Conservation (phyloP, 2,113 vertebrate species). For the Embiotoca jacksoni region DNA sequence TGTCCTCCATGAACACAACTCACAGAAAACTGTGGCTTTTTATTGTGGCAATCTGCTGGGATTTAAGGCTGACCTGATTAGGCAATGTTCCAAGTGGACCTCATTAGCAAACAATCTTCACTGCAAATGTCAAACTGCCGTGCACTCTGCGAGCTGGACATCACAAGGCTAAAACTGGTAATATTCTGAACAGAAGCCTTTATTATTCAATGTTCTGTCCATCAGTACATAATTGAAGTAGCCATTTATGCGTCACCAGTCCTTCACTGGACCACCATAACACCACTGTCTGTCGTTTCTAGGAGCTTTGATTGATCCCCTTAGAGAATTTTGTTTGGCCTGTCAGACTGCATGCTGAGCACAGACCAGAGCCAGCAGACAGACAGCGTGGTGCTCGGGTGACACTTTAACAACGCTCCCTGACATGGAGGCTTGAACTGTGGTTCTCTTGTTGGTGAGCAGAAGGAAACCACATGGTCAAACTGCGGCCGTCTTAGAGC, state of each 20-base stretch:
- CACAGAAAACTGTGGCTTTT: neutral
- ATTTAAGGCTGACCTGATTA: constrained; percentile 21
- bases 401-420: constrained; percentile 35
- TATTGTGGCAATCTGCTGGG: neutral
- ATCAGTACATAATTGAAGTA: neutral
- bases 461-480: constrained; percentile 15
- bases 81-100: neutral
- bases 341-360: constrained; percentile 33
- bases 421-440: constrained; percentile 28
- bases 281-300: neutral
- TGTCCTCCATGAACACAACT: neutral
- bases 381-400: neutral
- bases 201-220: neutral
- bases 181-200: neutral
- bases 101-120: constrained; percentile 6
- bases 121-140: neutral
- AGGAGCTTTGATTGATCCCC: constrained; percentile 40
- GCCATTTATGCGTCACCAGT: neutral
- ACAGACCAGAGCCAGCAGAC: constrained; percentile 24
- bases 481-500: constrained; percentile 11
- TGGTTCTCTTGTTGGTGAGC: neutral
- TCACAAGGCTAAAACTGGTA: neutral
- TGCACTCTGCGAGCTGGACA: neutral
- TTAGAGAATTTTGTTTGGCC: constrained; percentile 24
- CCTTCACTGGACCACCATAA: neutral